Base-by-base conservation (phyloP, 2,888 invertebrate genomes). In the Thera obeliscata region DNA sequence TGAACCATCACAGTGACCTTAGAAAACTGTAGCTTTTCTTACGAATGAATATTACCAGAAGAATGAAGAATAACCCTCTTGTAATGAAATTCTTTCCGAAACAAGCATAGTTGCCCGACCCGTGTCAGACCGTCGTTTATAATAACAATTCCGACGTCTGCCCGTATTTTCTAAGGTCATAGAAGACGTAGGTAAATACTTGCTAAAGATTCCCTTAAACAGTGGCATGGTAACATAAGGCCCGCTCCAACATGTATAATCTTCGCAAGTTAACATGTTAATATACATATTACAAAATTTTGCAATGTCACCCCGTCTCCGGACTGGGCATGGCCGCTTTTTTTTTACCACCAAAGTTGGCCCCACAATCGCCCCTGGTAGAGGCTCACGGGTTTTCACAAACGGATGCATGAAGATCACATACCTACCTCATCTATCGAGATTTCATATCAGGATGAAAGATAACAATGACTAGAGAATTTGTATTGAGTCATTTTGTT, bases 61-160 rank as follows among this genome's bases (percentile, higher is more conserved):
- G 22, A 48, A 41, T 56, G 52, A 60, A 59, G 60, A 67, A 62
- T 64, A 58, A 63, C 66, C 66, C 67, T 59, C 64, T 76, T 72
- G 63, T 73, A 81, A 81, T 79, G 74, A 76, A 79, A 78, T 79
- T 81, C 79, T 74, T 57, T 5, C 52, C 50, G 8, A 52, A 66
- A 72, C 69, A 59, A 52, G 60, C 67, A 61, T 74, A 70, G 43
- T 54, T 61, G 60, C 69, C 69, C 71, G 73, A 80, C 78, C 78
- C 76, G 54, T 71, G 74, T 79, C 80, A 80, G 68, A 61, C 71
- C 74, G 64, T 74, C 74, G 71, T 76, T 62, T 73, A 67, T 67
- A 75, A 74, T 75, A 72, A 74, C 74, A 73, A 73, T 74, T 73
- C 67, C 67, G 35, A 69, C 57, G 71, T 64, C 62, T 60, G 56